Base-by-base conservation (phyloP, 1,140 invertebrate species). In the Ceratitis capitata region DNA sequence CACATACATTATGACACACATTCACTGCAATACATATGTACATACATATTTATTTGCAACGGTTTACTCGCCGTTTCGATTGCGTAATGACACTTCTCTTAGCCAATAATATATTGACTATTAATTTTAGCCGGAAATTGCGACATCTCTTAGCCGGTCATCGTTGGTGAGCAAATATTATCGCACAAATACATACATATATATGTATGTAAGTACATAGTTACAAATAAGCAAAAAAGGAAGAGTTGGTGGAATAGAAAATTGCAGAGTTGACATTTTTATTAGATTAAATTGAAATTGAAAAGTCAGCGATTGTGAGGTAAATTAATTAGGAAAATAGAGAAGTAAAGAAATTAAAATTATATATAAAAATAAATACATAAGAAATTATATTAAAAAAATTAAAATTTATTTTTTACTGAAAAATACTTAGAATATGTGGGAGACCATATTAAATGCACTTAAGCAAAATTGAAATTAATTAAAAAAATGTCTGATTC, bases 51-150 rank as follows among this genome's bases (percentile, higher is more conserved):
- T 35, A 69, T 69, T 69, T 39, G 39, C 19, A 32, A n/a, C 61
- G 14, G 61, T 69, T 69, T 69, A 14, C 29, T 69, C 12, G n/a
- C 32, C 12, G n/a, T 16, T 35, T 69, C 29, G 61, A 69, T 69
- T 69, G 61, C 61, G 61, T 32, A 69, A 69, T 69, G 61, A 32
- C 4, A 78, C 42, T 35, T 12, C 61, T 16, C 3, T 32, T 64
- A 19, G 42, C 32, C 6, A 10, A 16, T 39, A 78, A 78, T 78
- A 45, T n/a, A 78, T 42, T 78, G 69, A 16, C 69, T 42, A 78
- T 47, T 45, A 78, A 78, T 78, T 78, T 78, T 1, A 78, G 39
- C 23, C 69, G 69, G 69, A 78, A 78, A 78, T 69, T 69, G 32
- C 61, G 32, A 29, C 61, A 69, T 78, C n/a, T 39, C 69, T n/a